Base-by-base conservation (phyloP, 2,888 invertebrate species). In the Antitype chi region DNA sequence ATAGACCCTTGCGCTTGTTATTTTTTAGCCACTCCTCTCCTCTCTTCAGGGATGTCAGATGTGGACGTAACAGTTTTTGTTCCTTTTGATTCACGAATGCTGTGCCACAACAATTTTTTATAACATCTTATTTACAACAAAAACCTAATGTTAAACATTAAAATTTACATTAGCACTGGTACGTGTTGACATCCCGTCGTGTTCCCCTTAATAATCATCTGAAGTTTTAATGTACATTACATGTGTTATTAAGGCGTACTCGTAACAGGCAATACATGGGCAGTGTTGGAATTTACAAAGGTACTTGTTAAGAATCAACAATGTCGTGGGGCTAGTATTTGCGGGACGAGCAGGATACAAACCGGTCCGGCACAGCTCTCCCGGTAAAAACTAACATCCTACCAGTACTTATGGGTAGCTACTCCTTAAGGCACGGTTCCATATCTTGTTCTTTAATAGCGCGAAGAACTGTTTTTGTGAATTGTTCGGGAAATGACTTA, bases 281-380 rank as follows among this genome's bases (percentile, higher is more conserved):
- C 76, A 68, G 72, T 79, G 88, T 87, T 92, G 90, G 89, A 89
- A 90, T 91, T 91, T 86, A 87, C 86, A 81, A 88, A 87, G 86
- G 88, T 89, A 88, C 86, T 85, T 85, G 86, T 87, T 87, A 78
- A 76, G 80, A 86, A 83, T 82, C 90, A 90, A 90, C 92, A 91
- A 93, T 93, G 94, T 94, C 83, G 93, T 87, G 78, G 85, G 89
- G 90, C 93, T 90, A 88, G 93, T 92, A 89, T 87, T 83, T 92
- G 91, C 92, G 91, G 92, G 93, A 90, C 91, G 89, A 93, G 91
- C 94, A 94, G 94, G 95, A 95, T 93, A 85, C 89, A 85, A 92
- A 94, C 95, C 95, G 95, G 95, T 95, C 92, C 78, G 70, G 69
- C 57, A 87, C 90, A 91, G 91, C 90, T 88, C 86, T 88, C 88